These are phyloP conservation scores for Streptopelia turtur DNA, from an alignment of 2,797 vertebrate genomes.

Conservation along the genomic window DNA sequence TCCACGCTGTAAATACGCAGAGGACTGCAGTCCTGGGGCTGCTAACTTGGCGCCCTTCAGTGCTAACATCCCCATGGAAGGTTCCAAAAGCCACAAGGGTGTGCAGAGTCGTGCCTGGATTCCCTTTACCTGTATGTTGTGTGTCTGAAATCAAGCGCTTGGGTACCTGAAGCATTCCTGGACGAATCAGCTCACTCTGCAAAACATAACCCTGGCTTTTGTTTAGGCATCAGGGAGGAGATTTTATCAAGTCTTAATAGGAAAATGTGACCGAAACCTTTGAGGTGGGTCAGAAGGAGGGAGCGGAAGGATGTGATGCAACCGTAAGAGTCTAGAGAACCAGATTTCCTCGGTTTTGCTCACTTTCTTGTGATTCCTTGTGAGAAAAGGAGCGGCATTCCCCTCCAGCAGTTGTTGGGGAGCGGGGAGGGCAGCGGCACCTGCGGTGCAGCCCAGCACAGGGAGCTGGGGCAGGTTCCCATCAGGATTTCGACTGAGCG, in stretches of 20 bases:
- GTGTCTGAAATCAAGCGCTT: neutral
- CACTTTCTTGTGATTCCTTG: neutral
- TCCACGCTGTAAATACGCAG: fast-evolving
- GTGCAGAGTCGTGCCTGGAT: neutral
- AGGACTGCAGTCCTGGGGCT: neutral
- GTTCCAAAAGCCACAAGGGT: neutral
- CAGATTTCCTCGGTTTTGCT: neutral
- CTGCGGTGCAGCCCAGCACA: neutral
- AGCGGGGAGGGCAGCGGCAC: neutral
- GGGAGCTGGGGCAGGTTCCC: neutral
- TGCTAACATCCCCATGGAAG: neutral
- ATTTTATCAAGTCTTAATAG: neutral
- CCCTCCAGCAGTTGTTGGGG: neutral
- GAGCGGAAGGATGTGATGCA: neutral
- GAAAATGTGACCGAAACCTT: neutral
- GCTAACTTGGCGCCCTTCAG: neutral
- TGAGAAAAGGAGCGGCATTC: neutral
- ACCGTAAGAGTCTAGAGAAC: neutral
- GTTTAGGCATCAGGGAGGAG: neutral
- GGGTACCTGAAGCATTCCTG: neutral
- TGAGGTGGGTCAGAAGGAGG: neutral
- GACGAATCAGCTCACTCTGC: neutral
- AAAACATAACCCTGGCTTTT: neutral
- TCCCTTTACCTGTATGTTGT: neutral
- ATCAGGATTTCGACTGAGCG: neutral